Base-by-base conservation (phyloP, 35 echinoderm and acorn worm genomes). In the Diadema setosum region DNA sequence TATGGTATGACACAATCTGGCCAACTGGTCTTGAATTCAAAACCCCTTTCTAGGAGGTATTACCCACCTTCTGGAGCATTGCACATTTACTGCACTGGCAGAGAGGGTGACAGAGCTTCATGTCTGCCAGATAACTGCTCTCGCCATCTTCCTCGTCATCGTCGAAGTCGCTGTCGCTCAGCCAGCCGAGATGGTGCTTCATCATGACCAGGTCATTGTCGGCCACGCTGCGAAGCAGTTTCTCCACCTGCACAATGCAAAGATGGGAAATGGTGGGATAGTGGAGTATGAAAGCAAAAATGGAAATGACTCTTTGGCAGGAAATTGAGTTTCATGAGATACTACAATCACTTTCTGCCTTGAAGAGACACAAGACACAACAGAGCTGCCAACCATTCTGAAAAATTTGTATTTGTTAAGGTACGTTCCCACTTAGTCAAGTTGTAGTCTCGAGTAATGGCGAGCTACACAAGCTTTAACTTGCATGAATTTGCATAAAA, bases 71-170 rank as follows among this genome's bases (percentile, higher is more conserved):
- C 81, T 99, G 96, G 17, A 99, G 86, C 80, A 90, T 90, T 85
- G 89, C 86, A 83, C 96, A 99, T 94, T 94, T 99, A 46, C 86
- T 75, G 82, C 96, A 99, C 55, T 95, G 92, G 70, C 96, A 99
- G 0, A 99, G 90, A 45, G 96, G 96, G 80, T 99, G 96, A 74
- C 96, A 99, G 2, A 99, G 89, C 36, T 95, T 82, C 3, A 82
- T 80, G 37, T 94, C 94, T 15, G 83, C 49, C 12, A 83, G 83
- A n/a, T 87, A 61, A 4, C 50, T 75, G 42, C 89, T 64, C 55
- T 84, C 70, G 43, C 85, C 88, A 17, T 95, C 89, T 34, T 82
- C 86, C 41, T 90, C 86, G 5, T 95, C 93, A 45, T 98, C 96
- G 21, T 89, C 88, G 41, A 91, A 90, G 74, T 94, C 92, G 18